Percentiles rank a stretch among this genome's conserved stretches.
Evolutionary conservation across 2,888 invertebrate genomes (phyloP).

Genomic region (Platycheirus albimanus): DNA sequence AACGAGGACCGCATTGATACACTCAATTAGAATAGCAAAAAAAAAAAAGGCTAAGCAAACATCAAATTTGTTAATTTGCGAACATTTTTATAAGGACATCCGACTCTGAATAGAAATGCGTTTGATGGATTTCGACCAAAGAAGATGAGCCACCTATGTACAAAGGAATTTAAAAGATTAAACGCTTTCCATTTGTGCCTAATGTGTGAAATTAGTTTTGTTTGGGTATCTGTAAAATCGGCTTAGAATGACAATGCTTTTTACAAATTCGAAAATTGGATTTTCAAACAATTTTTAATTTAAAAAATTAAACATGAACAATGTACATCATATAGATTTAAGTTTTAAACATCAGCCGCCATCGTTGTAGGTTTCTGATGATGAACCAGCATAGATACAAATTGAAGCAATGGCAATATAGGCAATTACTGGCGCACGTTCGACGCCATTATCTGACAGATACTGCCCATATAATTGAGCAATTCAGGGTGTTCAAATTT

Average conservation of each 20-base stretch:
- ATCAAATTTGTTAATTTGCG: slow-evolving; percentile 68
- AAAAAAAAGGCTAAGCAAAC: slow-evolving; percentile 50
- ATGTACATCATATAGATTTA: background rate
- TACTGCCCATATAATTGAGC: slow-evolving; percentile 70
- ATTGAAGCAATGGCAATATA: slow-evolving; percentile 36
- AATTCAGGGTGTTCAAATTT: slow-evolving; percentile 62
- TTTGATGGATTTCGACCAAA: too few relatives aligned
- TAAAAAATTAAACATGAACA: slow-evolving; percentile 18
- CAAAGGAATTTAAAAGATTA: slow-evolving; percentile 65
- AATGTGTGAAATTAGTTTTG: slow-evolving; percentile 74
- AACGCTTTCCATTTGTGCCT: slow-evolving; percentile 63
- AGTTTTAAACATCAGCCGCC: slow-evolving; percentile 39
- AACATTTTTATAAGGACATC: slow-evolving; percentile 56
- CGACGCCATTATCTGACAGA: slow-evolving; percentile 66
- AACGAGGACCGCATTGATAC: slow-evolving; percentile 44
- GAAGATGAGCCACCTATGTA: slow-evolving; percentile 27
- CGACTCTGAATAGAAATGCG: slow-evolving; percentile 18
- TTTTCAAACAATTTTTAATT: slow-evolving; percentile 53
- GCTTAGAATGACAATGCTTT: slow-evolving; percentile 61
- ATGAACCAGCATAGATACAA: slow-evolving; percentile 54
- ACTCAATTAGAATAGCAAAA: slow-evolving; percentile 63
- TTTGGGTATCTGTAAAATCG: slow-evolving; percentile 48
- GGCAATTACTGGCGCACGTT: slow-evolving; percentile 69
- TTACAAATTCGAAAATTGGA: slow-evolving; percentile 60
- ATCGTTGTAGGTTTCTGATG: slow-evolving; percentile 22